These are phyloP conservation scores for Macropus fuliginosus DNA, from an alignment of 2,797 vertebrate genomes.

Conservation along the genomic window DNA sequence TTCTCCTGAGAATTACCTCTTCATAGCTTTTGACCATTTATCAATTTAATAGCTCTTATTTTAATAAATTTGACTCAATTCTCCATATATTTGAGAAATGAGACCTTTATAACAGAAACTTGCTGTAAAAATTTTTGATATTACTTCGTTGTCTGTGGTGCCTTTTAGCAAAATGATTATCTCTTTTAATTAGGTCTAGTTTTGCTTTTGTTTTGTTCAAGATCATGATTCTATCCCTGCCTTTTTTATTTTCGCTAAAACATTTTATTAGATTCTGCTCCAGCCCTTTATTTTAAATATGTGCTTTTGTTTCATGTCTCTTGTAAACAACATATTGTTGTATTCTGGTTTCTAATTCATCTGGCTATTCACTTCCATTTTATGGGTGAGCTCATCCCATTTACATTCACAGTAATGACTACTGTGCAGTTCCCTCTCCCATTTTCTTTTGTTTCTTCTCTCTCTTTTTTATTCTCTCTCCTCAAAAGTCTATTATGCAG, in stretches of 20 bases:
- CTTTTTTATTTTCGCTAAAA: neutral
- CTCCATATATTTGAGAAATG: neutral
- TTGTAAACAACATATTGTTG: neutral
- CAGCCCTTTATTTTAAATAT: neutral
- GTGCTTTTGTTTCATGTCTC: neutral
- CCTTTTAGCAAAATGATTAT: neutral
- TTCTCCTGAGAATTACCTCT: too few relatives aligned
- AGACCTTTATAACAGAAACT: neutral
- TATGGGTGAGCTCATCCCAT: neutral
- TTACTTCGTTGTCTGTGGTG: neutral
- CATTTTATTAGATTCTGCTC: neutral
- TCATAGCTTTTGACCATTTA: neutral
- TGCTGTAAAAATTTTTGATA: neutral
- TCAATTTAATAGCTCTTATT: neutral
- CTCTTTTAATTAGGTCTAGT: neutral
- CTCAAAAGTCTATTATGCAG: neutral
- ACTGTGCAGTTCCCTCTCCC: neutral
- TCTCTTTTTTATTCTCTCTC: neutral
- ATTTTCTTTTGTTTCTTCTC: neutral
- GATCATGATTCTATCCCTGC: neutral
- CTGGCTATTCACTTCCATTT: neutral
- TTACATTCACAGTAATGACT: neutral
- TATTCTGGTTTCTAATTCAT: neutral
- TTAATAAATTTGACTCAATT: neutral
- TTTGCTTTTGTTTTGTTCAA: neutral